Evolutionary conservation across 1,140 invertebrate genomes (phyloP).

Genomic region (Brachionus koreanus): DNA sequence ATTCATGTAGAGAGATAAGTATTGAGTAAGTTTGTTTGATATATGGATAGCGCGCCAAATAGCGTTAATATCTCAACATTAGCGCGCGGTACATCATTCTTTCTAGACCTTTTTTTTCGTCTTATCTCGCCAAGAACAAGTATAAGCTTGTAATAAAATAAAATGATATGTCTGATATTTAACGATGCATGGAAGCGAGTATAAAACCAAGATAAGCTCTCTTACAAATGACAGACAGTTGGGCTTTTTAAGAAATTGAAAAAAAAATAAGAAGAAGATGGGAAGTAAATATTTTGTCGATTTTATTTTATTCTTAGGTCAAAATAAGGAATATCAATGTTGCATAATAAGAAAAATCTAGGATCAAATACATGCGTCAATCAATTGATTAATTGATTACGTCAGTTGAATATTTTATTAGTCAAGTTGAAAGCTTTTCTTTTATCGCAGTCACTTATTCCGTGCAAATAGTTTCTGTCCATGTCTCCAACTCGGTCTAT

Average conservation of each 20-base stretch:
- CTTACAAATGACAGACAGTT: neutral
- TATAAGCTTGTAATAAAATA: neutral
- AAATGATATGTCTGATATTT: conserved; percentile 39
- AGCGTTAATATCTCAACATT: conserved; percentile 26
- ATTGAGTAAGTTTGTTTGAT: conserved; percentile 7
- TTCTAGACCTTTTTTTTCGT: neutral
- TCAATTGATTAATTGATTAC: conserved; percentile 21
- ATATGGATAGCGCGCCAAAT: neutral
- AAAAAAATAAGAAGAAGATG: neutral
- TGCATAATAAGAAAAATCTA: conserved; percentile 7
- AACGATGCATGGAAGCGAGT: conserved; percentile 17
- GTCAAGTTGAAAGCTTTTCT: neutral
- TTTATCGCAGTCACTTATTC: neutral
- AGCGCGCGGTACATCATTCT: neutral
- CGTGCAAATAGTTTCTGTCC: conserved; percentile 16
- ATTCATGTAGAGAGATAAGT: conserved; percentile 23
- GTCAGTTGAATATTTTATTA: conserved; percentile 25
- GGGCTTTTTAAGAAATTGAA: neutral
- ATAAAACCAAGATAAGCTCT: neutral
- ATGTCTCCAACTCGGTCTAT: neutral
- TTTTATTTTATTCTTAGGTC: neutral
- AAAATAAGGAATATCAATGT: conserved; percentile 26
- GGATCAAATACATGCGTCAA: neutral
- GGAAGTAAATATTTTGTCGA: neutral
- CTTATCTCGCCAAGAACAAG: neutral